Base-by-base conservation (phyloP, 1,140 invertebrate genomes). In the Bombyx mandarina region DNA sequence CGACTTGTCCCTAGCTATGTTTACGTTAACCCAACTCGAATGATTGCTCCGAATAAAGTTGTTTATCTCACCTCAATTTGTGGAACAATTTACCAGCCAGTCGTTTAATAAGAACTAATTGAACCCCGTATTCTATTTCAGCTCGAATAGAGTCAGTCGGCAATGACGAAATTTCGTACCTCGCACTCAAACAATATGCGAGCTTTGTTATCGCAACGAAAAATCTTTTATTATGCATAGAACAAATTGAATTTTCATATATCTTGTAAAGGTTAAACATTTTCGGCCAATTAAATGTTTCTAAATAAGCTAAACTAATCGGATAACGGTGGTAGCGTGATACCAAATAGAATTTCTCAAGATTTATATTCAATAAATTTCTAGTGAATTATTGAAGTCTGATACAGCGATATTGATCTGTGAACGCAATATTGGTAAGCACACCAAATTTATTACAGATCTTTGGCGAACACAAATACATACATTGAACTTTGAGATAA, bases 11-110 rank as follows among this genome's bases (percentile, higher is more conserved):
- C 26, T 35, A 35, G 26, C 26, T 35, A 35, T 35, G 26, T 35
- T 35, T 35, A 35, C 4, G 26, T 35, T 35, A 35, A 35, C 26
- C 26, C 26, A 58, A 58, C 58, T 54, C 49, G 52, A 10, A 45
- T 68, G 59, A 66, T 62, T 65, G 55, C 56, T 54, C 52, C 54
- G 60, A 57, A 70, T 67, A 64, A 62, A 69, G 64, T 62, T 70
- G 60, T 67, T 67, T 63, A 62, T 64, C 58, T 58, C 56, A 47
- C 43, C 47, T 46, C 56, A 45, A 61, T 60, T 57, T 57, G 56
- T 58, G 10, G 7, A 7, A 22, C 18, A 10, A 35, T 8, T 48
- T 48, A 8, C 46, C 3, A 52, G 48, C 45, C 48, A 54, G 45
- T 46, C 57, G 62, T 56, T 58, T 62, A 60, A 65, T 62, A 60